A percentile compares a stretch with the other conserved stretches of the same genome.
Conservation (phyloP, 2,797 vertebrate species). For the Pelodytes ibericus region DNA sequence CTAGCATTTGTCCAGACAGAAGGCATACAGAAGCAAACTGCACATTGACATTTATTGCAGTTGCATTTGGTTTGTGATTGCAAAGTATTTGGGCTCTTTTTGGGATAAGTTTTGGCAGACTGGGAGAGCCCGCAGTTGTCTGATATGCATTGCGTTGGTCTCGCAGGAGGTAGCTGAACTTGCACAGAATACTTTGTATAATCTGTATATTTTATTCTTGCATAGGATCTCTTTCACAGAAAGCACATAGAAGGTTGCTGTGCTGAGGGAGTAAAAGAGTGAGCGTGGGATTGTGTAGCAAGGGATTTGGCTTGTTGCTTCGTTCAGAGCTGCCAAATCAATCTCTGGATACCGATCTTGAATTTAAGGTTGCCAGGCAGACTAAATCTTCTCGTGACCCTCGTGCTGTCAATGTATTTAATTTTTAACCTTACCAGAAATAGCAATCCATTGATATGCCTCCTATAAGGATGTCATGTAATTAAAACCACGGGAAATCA, state of each 20-base stretch:
- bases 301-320: slow-evolving; percentile 18
- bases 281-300: slow-evolving; percentile 15
- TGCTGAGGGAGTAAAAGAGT: background rate
- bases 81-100: too few species aligned
- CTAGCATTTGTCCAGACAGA: too few species aligned
- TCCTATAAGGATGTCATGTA: background rate
- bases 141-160: background rate
- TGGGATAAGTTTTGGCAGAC: background rate
- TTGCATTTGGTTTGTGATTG: too few species aligned
- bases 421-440: background rate
- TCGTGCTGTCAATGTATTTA: background rate
- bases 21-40: too few species aligned
- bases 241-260: background rate
- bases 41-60: too few species aligned
- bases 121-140: background rate
- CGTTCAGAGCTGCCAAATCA: slow-evolving; percentile 24
- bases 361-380: slow-evolving; percentile 33
- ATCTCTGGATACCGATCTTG: slow-evolving; percentile 23
- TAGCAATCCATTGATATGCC: background rate
- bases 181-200: background rate
- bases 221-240: background rate
- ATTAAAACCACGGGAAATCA: background rate
- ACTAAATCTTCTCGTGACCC: background rate
- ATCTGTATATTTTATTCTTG: background rate
- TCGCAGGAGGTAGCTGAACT: background rate